phyloP scores from a whole-genome alignment of 2,113 vertebrate species.

The Tetrax tetrax region DNA sequence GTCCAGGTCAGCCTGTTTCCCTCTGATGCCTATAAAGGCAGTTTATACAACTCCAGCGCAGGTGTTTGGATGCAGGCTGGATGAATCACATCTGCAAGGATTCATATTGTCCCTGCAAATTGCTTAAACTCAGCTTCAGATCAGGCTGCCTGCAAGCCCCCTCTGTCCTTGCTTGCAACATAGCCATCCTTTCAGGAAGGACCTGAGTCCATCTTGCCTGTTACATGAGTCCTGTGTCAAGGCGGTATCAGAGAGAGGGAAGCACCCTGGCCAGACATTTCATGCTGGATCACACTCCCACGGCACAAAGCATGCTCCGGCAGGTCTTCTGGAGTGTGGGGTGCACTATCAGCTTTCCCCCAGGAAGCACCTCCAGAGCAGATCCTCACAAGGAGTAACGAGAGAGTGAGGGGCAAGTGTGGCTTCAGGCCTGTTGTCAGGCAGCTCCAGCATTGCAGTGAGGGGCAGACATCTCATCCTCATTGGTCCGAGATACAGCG shows the following conservation, averaged over 20 bases:
- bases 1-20: background rate
- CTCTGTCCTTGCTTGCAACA: background rate
- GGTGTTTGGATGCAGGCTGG: background rate
- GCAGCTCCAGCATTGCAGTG: background rate
- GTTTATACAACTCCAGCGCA: background rate
- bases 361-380: background rate
- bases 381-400: fast-evolving
- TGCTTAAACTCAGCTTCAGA: background rate
- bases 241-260: background rate
- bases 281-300: background rate
- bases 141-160: background rate
- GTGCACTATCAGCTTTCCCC: background rate
- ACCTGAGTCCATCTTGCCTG: background rate
- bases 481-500: fast-evolving
- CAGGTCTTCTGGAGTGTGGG: background rate
- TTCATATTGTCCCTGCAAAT: background rate
- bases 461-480: background rate
- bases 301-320: background rate
- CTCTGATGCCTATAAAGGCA: background rate
- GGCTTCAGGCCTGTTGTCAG: background rate
- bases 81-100: background rate
- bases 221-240: background rate
- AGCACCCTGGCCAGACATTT: background rate
- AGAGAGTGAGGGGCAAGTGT: background rate
- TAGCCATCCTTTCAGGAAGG: background rate